phyloP scores from a whole-genome alignment of 2,113 vertebrate species.

The Anser cygnoides region DNA sequence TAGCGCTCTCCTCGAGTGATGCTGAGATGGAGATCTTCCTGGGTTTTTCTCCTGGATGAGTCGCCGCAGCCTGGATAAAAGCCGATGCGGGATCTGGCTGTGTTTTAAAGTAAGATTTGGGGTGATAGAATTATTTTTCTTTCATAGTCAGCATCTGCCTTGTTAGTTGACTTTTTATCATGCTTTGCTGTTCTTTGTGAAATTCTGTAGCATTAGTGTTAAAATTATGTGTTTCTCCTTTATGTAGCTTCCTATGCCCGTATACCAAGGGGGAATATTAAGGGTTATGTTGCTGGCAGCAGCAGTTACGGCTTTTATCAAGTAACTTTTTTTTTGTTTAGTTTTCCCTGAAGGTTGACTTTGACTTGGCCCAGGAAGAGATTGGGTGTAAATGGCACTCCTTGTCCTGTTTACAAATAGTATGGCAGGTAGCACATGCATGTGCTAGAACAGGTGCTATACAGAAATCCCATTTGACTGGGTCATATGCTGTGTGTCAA shows the following conservation, averaged over 20 bases:
- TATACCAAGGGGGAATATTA: not conserved
- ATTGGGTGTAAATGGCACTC: not conserved
- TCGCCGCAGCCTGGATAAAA: not conserved
- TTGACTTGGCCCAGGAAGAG: not conserved
- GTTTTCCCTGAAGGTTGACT: not conserved
- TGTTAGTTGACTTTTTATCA: not conserved
- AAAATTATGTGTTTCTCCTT: not conserved
- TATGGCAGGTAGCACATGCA: not conserved
- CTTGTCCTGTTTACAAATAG: not conserved
- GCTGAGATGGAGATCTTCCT: not conserved
- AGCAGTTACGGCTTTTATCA: not conserved
- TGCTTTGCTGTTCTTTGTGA: not conserved
- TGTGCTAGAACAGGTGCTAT: not conserved
- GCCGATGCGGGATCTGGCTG: not conserved
- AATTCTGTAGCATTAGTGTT: not conserved
- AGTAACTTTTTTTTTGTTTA: not conserved
- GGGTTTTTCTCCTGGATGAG: not conserved
- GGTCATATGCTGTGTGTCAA: not conserved
- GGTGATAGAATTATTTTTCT: not conserved
- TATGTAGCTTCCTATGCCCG: not conserved
- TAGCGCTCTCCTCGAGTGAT: constrained; percentile 5
- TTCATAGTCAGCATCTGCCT: not conserved
- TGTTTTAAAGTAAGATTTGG: constrained; percentile 36
- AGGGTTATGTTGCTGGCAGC: not conserved
- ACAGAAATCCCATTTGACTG: not conserved